Conservation (phyloP, 2,113 vertebrate species). For the Sterna hirundo region DNA sequence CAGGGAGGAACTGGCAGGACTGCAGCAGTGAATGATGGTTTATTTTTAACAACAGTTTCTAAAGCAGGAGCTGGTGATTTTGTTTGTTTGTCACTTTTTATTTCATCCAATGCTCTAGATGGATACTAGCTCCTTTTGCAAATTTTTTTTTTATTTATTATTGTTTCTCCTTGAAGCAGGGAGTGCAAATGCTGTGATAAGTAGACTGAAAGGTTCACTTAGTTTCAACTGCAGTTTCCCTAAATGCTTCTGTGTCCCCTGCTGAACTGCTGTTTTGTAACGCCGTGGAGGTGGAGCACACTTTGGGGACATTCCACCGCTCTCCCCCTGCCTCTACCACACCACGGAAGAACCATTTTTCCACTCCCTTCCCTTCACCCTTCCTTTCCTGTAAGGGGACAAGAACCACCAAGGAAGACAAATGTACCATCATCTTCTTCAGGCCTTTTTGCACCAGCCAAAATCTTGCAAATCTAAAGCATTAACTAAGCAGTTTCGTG, state of each 20-base stretch:
- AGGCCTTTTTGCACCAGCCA: neutral
- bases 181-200: conserved; percentile 23
- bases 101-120: conserved; percentile 13
- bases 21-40: conserved; percentile 27
- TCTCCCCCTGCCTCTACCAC: neutral
- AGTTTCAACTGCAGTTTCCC: conserved; percentile 44
- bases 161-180: conserved; percentile 41
- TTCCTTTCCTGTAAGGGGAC: neutral
- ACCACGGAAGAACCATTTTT: neutral
- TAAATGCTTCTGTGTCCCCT: conserved; percentile 39
- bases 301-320: conserved; percentile 9
- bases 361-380: neutral
- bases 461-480: neutral
- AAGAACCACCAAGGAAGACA: neutral
- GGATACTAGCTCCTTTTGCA: neutral
- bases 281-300: neutral
- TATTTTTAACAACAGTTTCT: conserved; percentile 59
- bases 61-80: conserved; percentile 38
- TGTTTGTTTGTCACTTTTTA: conserved; percentile 47
- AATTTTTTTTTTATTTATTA: neutral
- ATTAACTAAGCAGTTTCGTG: neutral
- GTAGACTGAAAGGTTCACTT: conserved; percentile 39
- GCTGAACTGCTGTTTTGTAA: conserved; percentile 64
- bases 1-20: neutral
- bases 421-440: neutral